Conservation (phyloP, 2,113 vertebrate genomes). For the Anhinga rufa region DNA sequence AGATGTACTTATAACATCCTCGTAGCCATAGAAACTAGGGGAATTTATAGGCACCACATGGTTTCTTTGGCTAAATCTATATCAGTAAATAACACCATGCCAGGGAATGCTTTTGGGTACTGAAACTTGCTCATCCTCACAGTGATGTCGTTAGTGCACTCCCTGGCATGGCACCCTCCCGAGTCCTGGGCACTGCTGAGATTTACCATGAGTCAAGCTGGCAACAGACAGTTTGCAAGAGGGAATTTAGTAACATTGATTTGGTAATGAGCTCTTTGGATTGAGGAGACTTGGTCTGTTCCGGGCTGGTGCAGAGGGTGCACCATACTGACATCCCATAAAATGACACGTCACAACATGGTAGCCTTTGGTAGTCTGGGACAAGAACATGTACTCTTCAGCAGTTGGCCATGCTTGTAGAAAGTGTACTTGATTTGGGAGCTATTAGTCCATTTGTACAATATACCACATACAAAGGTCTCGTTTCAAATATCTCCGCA, state of each 20-base stretch:
- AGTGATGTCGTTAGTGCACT: too few species aligned
- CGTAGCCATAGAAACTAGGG: slow-evolving; percentile 2
- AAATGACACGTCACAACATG: rapidly evolving
- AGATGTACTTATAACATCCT: neutral
- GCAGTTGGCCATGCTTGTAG: neutral
- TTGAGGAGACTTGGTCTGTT: neutral
- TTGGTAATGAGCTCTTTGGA: neutral
- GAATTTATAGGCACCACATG: slow-evolving; percentile 13
- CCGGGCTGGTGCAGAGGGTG: neutral
- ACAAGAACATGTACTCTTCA: neutral
- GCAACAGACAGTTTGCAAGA: neutral
- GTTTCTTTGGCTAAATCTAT: neutral
- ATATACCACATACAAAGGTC: neutral
- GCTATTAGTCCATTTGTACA: neutral
- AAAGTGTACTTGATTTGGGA: rapidly evolving
- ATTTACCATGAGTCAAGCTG: rapidly evolving
- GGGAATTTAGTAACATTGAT: neutral
- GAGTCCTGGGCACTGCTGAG: neutral
- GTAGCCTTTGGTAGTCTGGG: neutral
- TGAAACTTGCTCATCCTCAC: rapidly evolving
- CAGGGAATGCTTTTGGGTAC: neutral
- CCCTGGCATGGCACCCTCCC: neutral
- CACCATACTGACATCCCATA: neutral
- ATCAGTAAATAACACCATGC: neutral
- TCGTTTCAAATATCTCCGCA: neutral